Evolutionary conservation across 2,888 invertebrate genomes (phyloP), one percentile per base, ranked within the genome.

Genomic region (Megamerina dolium): DNA sequence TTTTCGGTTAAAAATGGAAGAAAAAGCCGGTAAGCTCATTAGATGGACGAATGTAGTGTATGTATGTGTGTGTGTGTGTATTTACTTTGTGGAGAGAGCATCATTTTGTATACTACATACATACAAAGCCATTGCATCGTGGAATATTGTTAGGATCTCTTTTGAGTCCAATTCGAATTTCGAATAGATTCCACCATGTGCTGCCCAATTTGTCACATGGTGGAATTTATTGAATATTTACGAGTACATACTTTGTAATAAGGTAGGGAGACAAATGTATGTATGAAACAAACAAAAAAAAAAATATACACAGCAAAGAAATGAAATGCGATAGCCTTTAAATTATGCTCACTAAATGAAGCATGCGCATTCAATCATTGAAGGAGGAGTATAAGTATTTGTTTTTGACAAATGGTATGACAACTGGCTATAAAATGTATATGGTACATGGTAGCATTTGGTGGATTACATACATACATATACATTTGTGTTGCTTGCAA

Each of bases 331-430:
- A n/a, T n/a, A n/a, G 10, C 10, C 6, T 23, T 23, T 23, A 26
- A 27, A 27, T 21, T 36, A 20, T 35, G n/a, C 13, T 10, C 37
- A n/a, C n/a, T n/a, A n/a, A n/a, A 20, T 21, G 35, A 41, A 56
- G 58, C 65, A 63, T 60, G 67, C 65, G 65, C 64, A 55, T 14
- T 58, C 29, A 17, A 12, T 30, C 17, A 16, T 39, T 47, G 66
- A 60, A 61, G 65, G 65, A 65, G 65, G 65, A 65, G 65, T 65
- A 58, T 63, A 57, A 51, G 48, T 51, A 46, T 51, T 56, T 55
- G 57, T 52, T n/a, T 56, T 66, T 66, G 65, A 66, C 67, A 65
- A 65, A 65, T 65, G 65, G 62, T 63, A 63, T 64, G 65, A 64
- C 65, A 66, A 63, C 61, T 65, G 61, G 58, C n/a, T n/a, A n/a